Conservation (phyloP, 2,888 invertebrate species). For the Copidosoma aretas region DNA sequence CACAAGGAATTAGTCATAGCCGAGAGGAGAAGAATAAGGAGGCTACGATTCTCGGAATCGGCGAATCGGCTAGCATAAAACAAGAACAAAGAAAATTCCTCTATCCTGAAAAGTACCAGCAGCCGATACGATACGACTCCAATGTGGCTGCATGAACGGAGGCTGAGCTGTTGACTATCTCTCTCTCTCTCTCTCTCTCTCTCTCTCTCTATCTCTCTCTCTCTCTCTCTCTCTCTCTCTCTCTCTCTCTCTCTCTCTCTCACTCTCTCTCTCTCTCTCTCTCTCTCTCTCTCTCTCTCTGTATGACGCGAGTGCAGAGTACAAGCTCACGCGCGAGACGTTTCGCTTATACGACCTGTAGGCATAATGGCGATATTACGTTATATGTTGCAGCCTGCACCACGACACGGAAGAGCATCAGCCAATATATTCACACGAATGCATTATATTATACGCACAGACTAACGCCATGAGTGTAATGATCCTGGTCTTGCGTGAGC, state of each 20-base stretch:
- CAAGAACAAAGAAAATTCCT: slow-evolving; percentile 39
- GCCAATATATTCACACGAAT: background rate
- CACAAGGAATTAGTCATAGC: slow-evolving; percentile 39
- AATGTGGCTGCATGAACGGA: no score
- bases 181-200: background rate
- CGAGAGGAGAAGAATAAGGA: no score
- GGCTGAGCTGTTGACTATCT: background rate
- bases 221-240: no score
- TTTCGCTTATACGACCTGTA: slow-evolving; percentile 4
- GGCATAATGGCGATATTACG: slow-evolving; percentile 11
- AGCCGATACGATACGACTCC: no score
- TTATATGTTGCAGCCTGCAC: slow-evolving; percentile 1
- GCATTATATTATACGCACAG: background rate
- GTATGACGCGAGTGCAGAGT: background rate
- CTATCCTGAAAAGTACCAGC: slow-evolving; percentile 13
- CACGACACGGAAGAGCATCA: background rate
- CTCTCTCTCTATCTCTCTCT: no score
- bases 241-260: background rate
- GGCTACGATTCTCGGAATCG: slow-evolving; percentile 29
- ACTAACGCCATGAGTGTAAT: slow-evolving; percentile 9
- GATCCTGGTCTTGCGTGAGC: slow-evolving; percentile 4
- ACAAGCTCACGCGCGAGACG: slow-evolving; percentile 8
- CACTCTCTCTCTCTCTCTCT: background rate
- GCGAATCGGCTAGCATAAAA: slow-evolving; percentile 1
- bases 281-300: no score